A percentile compares a stretch with the other conserved stretches of the same genome.
Conservation (phyloP, 2,888 invertebrate species). For the Carpatolechia fugitivella region DNA sequence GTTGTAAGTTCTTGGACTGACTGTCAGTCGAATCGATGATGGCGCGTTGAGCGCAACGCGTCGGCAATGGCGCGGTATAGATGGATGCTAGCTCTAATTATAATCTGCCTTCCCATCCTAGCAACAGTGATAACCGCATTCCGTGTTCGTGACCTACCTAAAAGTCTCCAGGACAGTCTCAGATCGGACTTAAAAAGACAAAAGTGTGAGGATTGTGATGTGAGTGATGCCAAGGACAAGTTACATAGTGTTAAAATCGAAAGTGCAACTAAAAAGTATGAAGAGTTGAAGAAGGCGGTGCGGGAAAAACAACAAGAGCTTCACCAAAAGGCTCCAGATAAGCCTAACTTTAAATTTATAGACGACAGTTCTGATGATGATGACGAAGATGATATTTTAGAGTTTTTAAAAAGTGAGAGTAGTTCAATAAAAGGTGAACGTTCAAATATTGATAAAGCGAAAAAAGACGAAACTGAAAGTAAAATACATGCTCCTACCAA, state of each 20-base stretch:
- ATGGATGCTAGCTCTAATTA: constrained; percentile 71
- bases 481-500: constrained; percentile 16
- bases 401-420: constrained; percentile 31
- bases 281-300: constrained; percentile 51
- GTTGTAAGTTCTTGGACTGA: neutral
- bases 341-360: constrained; percentile 38
- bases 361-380: constrained; percentile 43
- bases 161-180: constrained; percentile 43
- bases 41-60: constrained; percentile 70
- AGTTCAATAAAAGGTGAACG: constrained; percentile 34
- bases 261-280: constrained; percentile 51
- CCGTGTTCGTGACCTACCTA: constrained; percentile 72
- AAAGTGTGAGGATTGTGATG: constrained; percentile 68
- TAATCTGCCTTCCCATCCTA: constrained; percentile 69
- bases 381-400: constrained; percentile 30
- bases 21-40: constrained; percentile 64
- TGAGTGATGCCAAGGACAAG: constrained; percentile 51
- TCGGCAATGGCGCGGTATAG: constrained; percentile 69
- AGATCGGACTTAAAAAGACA: constrained; percentile 46
- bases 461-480: constrained; percentile 21
- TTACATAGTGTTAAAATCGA: constrained; percentile 58
- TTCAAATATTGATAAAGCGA: constrained; percentile 25
- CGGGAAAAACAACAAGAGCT: constrained; percentile 49
- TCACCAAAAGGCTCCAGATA: constrained; percentile 42
- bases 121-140: constrained; percentile 76